These are phyloP conservation scores for Struthio camelus DNA, from an alignment of 2,113 vertebrate genomes.

Conservation along the genomic window DNA sequence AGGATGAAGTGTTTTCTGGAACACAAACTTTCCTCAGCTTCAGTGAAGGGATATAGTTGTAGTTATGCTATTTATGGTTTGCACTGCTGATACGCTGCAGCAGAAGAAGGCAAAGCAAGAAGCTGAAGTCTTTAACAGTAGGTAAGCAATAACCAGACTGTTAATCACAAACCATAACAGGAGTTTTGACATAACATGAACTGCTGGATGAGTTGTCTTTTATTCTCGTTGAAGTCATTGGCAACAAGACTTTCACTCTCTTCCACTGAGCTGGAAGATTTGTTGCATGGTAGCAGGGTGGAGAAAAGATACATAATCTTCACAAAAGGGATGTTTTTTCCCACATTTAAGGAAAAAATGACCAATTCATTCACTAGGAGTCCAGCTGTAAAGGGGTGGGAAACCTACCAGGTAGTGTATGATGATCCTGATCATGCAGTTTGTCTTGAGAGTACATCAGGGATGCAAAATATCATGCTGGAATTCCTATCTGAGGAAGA, in stretches of 20 bases:
- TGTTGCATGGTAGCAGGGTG: neutral
- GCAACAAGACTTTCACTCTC: neutral
- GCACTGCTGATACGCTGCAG: neutral
- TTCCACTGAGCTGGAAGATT: neutral
- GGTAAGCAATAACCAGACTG: neutral
- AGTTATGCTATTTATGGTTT: neutral
- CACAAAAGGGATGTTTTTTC: neutral
- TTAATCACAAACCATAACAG: neutral
- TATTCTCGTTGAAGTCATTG: neutral
- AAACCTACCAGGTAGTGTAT: neutral
- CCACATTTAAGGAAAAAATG: neutral
- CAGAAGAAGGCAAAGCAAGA: neutral
- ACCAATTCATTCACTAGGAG: neutral
- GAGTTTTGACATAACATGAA: neutral
- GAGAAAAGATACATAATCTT: neutral
- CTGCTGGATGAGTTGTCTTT: neutral
- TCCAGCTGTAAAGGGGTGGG: neutral
- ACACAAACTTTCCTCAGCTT: neutral
- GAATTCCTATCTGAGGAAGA: neutral
- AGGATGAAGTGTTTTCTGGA: neutral
- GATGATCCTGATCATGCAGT: accelerated
- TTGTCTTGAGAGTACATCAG: neutral
- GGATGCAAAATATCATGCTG: neutral
- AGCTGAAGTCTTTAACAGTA: neutral
- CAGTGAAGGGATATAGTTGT: neutral